These are phyloP conservation scores for Pseudomyrmex concolor DNA, from an alignment of 1,140 invertebrate genomes.

Conservation along the genomic window DNA sequence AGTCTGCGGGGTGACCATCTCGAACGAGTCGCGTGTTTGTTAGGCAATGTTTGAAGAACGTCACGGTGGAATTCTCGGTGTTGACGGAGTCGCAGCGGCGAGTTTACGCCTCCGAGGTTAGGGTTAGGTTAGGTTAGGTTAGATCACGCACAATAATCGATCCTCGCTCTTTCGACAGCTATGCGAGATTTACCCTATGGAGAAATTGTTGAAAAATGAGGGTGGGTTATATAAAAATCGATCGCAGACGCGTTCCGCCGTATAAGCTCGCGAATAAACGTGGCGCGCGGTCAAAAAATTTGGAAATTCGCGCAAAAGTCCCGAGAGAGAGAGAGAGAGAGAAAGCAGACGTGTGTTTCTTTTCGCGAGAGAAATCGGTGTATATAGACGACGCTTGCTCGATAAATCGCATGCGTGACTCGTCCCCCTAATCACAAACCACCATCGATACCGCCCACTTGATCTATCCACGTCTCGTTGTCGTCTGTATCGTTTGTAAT, in stretches of 20 bases:
- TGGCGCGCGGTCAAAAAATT: too few species aligned
- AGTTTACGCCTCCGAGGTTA: slow-evolving; percentile 70
- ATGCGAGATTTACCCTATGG: slow-evolving; percentile 58
- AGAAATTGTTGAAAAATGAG: slow-evolving; percentile 47
- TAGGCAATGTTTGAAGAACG: slow-evolving; percentile 16
- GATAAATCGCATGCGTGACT: not conserved
- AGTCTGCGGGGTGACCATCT: slow-evolving; percentile 67
- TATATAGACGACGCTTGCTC: not conserved
- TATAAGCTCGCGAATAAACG: too few species aligned
- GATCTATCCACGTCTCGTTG: not conserved
- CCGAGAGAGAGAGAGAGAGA: too few species aligned
- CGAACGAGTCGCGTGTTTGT: slow-evolving; percentile 13
- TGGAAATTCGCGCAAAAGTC: too few species aligned
- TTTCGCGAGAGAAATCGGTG: too few species aligned
- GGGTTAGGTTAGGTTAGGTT: slow-evolving; percentile 69
- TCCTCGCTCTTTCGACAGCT: slow-evolving; percentile 19
- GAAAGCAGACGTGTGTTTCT: too few species aligned
- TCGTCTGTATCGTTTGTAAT: not conserved
- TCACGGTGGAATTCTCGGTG: not conserved
- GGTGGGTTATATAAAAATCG: slow-evolving; percentile 14
- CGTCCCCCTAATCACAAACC: not conserved
- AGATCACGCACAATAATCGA: slow-evolving; percentile 61
- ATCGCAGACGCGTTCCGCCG: too few species aligned
- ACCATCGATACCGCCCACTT: slow-evolving; percentile 18
- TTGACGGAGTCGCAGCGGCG: not conserved